A percentile compares a stretch with the other conserved stretches of the same genome.
Evolutionary conservation across 2,797 vertebrate species (phyloP).

Genomic region (Adelosebastes latens): DNA sequence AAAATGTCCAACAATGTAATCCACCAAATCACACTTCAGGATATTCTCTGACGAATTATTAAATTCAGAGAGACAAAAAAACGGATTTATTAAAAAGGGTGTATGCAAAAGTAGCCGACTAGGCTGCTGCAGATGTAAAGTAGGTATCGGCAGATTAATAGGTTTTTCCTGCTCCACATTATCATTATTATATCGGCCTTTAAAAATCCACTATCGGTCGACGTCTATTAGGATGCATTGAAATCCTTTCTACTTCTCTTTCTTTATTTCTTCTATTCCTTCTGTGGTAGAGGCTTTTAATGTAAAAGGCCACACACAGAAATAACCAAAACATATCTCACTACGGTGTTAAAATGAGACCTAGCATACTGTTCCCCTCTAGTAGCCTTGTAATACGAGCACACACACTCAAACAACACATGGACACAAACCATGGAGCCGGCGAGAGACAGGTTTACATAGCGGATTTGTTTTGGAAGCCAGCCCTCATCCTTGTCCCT

Average conservation of each 20-base stretch:
- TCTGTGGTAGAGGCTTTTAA: not conserved
- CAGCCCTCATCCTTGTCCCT: constrained; percentile 35
- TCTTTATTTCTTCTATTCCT: not conserved
- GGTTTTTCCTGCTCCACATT: too few species aligned
- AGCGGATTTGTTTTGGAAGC: constrained; percentile 50
- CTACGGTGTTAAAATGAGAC: constrained; percentile 9
- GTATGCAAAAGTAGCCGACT: too few species aligned
- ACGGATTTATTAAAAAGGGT: too few species aligned
- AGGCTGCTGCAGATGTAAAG: too few species aligned
- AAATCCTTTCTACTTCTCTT: not conserved
- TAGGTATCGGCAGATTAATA: too few species aligned
- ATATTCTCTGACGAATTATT: too few species aligned
- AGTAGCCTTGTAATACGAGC: constrained; percentile 24
- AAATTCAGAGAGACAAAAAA: too few species aligned
- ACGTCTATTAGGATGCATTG: not conserved
- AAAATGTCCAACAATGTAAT: too few species aligned
- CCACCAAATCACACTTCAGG: too few species aligned
- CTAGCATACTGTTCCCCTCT: not conserved
- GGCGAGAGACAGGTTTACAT: constrained; percentile 21
- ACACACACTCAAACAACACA: not conserved
- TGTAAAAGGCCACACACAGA: not conserved
- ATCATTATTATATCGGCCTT: too few species aligned
- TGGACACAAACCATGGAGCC: constrained; percentile 8
- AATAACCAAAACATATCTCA: not conserved
- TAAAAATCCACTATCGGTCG: too few species aligned